Evolutionary conservation across 37 sponge, comb jelly and placozoan species (phyloP).

Genomic region (Diacarnus erythraeanus): DNA sequence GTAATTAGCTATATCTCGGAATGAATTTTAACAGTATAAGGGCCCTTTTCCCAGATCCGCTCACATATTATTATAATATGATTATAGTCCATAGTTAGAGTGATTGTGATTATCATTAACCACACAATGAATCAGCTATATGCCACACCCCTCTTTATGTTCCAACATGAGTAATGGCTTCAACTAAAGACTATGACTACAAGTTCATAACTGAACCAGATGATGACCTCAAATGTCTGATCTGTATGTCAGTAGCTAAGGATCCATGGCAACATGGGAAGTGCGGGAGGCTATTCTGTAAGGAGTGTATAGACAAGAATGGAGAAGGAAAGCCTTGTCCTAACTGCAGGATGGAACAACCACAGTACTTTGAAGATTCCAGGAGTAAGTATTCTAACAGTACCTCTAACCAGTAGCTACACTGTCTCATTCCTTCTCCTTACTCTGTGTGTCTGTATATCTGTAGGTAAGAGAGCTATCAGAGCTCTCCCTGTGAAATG

Average conservation of each 20-base stretch:
- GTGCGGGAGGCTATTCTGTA: neutral
- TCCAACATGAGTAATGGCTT: neutral
- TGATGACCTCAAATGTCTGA: neutral
- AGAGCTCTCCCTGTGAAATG: slow-evolving; percentile 25
- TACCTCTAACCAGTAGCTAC: no score
- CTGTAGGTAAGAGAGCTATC: slow-evolving; percentile 27
- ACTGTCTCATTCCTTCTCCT: no score
- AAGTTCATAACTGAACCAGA: neutral
- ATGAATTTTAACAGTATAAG: no score
- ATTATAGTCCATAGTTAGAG: no score
- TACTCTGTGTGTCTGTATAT: no score
- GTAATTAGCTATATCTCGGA: no score
- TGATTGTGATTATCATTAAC: no score
- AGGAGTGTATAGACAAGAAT: neutral
- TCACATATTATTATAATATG: no score
- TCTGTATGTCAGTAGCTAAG: neutral
- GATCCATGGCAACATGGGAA: neutral
- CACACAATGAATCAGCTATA: no score
- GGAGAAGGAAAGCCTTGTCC: neutral
- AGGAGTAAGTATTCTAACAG: neutral
- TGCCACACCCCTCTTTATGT: no score
- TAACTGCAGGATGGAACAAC: neutral
- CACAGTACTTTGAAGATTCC: neutral
- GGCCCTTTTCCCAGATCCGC: no score
- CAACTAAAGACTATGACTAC: neutral